Percentiles rank a stretch among this genome's conserved stretches.
Conservation (phyloP, 2,888 invertebrate genomes). For the Calameuta filiformis region DNA sequence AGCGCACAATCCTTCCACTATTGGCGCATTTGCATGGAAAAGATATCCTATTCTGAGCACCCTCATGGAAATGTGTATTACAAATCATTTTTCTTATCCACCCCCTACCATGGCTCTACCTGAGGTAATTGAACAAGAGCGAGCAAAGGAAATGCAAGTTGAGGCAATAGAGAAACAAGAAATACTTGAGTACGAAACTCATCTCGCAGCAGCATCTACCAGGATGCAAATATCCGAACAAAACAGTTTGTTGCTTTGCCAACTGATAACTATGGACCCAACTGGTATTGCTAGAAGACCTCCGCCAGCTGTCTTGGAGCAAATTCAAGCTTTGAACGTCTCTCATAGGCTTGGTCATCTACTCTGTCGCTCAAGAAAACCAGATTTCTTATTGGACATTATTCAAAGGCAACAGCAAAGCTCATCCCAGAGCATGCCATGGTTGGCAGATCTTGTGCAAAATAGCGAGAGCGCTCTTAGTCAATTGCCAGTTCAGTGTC, state of each 20-base stretch:
- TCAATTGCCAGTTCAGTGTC: constrained; percentile 95
- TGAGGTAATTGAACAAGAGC: constrained; percentile 72
- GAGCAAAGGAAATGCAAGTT: constrained; percentile 76
- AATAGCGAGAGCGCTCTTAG: constrained; percentile 89
- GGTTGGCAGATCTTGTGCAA: constrained; percentile 94
- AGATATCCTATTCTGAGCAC: constrained; percentile 90
- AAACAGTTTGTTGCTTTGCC: constrained; percentile 85
- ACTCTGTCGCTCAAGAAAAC: constrained; percentile 87
- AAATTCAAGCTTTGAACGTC: constrained; percentile 81
- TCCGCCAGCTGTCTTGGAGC: constrained; percentile 81
- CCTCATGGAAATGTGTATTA: constrained; percentile 97
- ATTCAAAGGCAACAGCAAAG: constrained; percentile 86
- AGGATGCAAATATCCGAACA: constrained; percentile 91
- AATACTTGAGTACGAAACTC: constrained; percentile 89
- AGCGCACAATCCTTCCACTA: constrained; percentile 90
- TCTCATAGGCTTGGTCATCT: constrained; percentile 87
- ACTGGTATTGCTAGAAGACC: constrained; percentile 85
- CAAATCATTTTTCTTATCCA: constrained; percentile 82
- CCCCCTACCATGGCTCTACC: constrained; percentile 74
- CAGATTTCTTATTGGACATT: constrained; percentile 91
- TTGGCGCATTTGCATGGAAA: constrained; percentile 89
- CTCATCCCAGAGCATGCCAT: constrained; percentile 94
- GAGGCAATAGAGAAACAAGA: constrained; percentile 79
- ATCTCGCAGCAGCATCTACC: constrained; percentile 90
- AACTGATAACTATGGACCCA: constrained; percentile 88